Percentiles rank a stretch among this genome's conserved stretches.
Conservation (phyloP, 2,888 invertebrate species). For the Micoletzkya japonica region DNA sequence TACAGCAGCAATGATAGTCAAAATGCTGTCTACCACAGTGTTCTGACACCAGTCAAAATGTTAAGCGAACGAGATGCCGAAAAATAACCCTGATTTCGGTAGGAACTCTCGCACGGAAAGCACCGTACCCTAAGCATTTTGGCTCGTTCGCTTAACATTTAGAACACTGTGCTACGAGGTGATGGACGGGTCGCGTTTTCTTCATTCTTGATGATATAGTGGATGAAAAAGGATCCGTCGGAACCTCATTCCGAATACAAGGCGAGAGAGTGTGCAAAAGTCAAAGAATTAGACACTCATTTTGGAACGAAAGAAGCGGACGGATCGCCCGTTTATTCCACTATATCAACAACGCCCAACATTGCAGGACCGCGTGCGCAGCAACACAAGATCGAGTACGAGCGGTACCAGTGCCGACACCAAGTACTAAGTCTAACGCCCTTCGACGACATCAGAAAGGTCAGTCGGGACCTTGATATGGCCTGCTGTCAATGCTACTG, state of each 20-base stretch:
- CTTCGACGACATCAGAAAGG: conserved; percentile 39
- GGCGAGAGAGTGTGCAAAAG: no score
- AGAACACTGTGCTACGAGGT: no score
- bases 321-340: background rate
- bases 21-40: background rate
- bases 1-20: background rate
- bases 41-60: no score
- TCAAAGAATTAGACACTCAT: no score
- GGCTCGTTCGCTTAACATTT: no score
- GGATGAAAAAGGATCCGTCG: background rate
- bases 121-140: no score
- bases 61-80: no score
- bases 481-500: background rate
- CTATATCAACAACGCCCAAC: conserved; percentile 23
- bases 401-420: conserved; percentile 66
- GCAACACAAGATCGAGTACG: conserved; percentile 65
- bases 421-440: conserved; percentile 63
- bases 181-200: no score
- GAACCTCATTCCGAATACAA: no score
- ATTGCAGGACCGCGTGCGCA: conserved; percentile 63
- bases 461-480: background rate
- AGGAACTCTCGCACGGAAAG: no score
- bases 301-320: conserved; percentile 4
- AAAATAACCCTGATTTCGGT: no score
- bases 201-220: background rate